Base-by-base conservation (phyloP, 2,888 invertebrate species). In the Epinotia ramella region DNA sequence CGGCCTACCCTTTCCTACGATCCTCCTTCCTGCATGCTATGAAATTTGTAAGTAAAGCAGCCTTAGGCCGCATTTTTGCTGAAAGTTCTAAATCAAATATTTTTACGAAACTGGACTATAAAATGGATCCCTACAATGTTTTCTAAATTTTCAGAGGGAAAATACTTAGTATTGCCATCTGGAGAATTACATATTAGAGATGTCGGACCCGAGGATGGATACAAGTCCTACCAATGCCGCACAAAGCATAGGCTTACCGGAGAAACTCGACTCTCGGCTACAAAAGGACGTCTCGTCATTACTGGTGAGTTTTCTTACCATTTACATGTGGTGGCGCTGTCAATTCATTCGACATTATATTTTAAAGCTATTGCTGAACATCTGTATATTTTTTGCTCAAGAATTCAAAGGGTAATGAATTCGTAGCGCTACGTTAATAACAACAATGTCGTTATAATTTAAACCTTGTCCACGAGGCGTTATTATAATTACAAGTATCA, bases 111-210 rank as follows among this genome's bases (percentile, higher is more conserved):
- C 53, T 72, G 12, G 56, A 16, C 46, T 16, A 57, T 20, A 62
- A 24, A 33, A 16, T 20, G 46, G 57, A 46, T 18, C 16, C 53
- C 56, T 76, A 76, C 67, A 76, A 67, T 62, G 44, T 67, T 33
- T 63, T 76, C 76, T 80, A 63, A 44, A 80, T 82, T 84, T 84
- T 82, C 95, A 99, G 99, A 98, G 94, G 98, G 98, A 84, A 98
- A 99, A 96, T 98, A 98, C 89, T 96, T 99, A 91, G 98, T 99
- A 63, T 95, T 99, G 78, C 98, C 98, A 81, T 98, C 98, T 86
- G 99, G 99, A 80, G 99, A 99, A 93, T 95, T 99, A 80, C 99
- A 99, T 92, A 98, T 99, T 85, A 96, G 98, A 87, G 98, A 99
- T 95, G 98, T 99, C 78, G 97, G 98, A 90, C 98, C 98, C 79